These are phyloP conservation scores for Rhorus exstirpatorius DNA, from an alignment of 2,888 invertebrate species.

Conservation along the genomic window DNA sequence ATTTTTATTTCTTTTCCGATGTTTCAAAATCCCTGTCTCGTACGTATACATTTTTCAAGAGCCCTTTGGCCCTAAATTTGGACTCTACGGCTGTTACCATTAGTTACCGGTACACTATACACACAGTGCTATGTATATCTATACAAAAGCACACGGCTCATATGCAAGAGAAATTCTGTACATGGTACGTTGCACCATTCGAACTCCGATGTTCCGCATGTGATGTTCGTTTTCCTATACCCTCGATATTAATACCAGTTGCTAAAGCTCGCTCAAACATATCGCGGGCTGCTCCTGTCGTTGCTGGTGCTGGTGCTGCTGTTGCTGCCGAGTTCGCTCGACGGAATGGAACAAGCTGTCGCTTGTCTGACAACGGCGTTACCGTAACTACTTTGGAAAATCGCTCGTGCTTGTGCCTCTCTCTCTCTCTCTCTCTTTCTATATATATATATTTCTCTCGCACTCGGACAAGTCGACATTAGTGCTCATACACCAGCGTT, in stretches of 20 bases:
- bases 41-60: conserved; percentile 1
- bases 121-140: conserved; percentile 15
- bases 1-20: conserved; percentile 25
- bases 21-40: conserved; percentile 12
- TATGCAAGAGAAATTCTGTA: conserved; percentile 44
- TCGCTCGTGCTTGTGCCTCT: conserved; percentile 32
- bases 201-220: conserved; percentile 50
- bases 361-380: conserved; percentile 65
- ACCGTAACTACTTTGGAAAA: conserved; percentile 65
- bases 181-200: conserved; percentile 37
- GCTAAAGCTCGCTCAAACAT: conserved; percentile 51
- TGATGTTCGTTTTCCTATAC: conserved; percentile 50
- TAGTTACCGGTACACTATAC: neutral
- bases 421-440: conserved; percentile 13
- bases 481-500: conserved; percentile 18
- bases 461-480: conserved; percentile 34
- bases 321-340: conserved; percentile 50
- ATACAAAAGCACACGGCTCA: neutral
- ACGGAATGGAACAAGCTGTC: conserved; percentile 57
- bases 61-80: neutral
- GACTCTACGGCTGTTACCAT: conserved; percentile 13
- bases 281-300: conserved; percentile 39
- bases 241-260: conserved; percentile 62
- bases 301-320: conserved; percentile 38
- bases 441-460: neutral